phyloP scores from a whole-genome alignment of 2,797 vertebrate genomes.

The Aselliscus stoliczkanus region DNA sequence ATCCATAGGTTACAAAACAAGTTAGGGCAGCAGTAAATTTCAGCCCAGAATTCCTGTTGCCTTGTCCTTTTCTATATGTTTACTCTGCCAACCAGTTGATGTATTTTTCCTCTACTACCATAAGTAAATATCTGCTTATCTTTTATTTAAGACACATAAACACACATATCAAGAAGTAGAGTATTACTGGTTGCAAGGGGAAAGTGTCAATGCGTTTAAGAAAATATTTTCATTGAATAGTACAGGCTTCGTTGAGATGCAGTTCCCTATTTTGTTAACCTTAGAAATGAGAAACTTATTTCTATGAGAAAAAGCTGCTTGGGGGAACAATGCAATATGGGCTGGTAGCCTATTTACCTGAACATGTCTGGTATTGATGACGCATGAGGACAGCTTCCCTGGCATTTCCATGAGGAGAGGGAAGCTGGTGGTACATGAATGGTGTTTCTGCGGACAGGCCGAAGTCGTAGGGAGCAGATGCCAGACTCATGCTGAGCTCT shows the following conservation, averaged over 20 bases:
- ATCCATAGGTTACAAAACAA: not conserved
- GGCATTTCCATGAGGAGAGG: not conserved
- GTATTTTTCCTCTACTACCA: not conserved
- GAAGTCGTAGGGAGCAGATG: not conserved
- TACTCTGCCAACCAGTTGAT: not conserved
- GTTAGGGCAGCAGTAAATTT: not conserved
- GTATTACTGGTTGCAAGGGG: not conserved
- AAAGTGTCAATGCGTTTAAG: not conserved
- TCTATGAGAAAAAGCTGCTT: not conserved
- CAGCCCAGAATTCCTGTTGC: no score
- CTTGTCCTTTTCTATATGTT: not conserved
- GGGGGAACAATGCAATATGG: not conserved
- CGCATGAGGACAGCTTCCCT: not conserved
- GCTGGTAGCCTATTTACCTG: not conserved
- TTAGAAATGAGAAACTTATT: not conserved
- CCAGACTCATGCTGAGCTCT: not conserved
- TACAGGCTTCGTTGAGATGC: not conserved
- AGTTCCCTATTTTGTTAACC: not conserved
- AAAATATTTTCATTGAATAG: not conserved
- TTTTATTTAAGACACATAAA: constrained; percentile 50
- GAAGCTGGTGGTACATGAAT: not conserved
- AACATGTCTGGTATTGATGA: not conserved
- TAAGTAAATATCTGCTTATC: not conserved
- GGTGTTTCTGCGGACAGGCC: not conserved
- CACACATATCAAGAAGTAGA: not conserved